Base-by-base conservation (phyloP, 1,140 invertebrate genomes). In the Chymomyza costata region DNA sequence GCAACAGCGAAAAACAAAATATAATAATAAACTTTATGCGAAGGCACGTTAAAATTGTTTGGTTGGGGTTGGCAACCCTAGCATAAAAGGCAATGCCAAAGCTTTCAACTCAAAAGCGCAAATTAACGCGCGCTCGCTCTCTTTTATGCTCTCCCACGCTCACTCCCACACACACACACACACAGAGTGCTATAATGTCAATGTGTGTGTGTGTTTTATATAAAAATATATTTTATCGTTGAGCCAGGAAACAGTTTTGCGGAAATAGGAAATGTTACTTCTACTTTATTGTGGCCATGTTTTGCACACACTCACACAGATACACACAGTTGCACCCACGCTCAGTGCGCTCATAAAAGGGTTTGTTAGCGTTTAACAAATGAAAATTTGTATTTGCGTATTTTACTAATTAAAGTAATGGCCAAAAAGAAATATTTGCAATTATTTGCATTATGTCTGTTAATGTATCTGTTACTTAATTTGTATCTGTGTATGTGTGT, bases 401-500 rank as follows among this genome's bases (percentile, higher is more conserved):
- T 80, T 73, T 73, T 45, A 80, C 73, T 80, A 80, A 80, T 80
- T 80, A 80, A 80, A 80, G 65, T 80, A 80, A 80, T 80, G 73
- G 67, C 5, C 5, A 64, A 67, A 56, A 52, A 30, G 32, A 62
- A 65, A 67, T 63, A 63, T 67, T 66, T 50, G 53, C 60, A 56
- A 80, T 76, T 58, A 78, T 70, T 76, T 76, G 32, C 51, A 68
- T 57, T 46, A 34, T 35, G 40, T n/a, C n/a, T n/a, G n/a, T n/a
- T n/a, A n/a, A n/a, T n/a, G n/a, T n/a, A n/a, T n/a, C n/a, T n/a
- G n/a, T n/a, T n/a, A n/a, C n/a, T n/a, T n/a, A n/a, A n/a, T n/a
- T n/a, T n/a, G n/a, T n/a, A n/a, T n/a, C n/a, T n/a, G n/a, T n/a
- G n/a, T n/a, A n/a, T n/a, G n/a, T n/a, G n/a, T n/a, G n/a, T n/a